phyloP scores from a whole-genome alignment of 1,140 invertebrate genomes.

The Drosophila mayri region DNA sequence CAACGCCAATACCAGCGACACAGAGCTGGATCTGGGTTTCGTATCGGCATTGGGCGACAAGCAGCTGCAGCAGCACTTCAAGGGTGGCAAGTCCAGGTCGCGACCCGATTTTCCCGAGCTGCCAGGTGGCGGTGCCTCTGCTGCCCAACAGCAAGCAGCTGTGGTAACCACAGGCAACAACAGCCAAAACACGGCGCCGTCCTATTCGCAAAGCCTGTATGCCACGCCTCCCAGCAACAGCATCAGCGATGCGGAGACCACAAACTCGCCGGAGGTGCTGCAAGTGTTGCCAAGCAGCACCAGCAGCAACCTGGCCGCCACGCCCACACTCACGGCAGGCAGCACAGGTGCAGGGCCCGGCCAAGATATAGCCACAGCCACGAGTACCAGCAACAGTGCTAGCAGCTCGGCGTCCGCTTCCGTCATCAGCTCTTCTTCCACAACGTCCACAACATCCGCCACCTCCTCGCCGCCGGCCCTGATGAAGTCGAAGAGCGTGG shows the following conservation, averaged over 20 bases:
- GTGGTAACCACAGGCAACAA: background rate
- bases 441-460: constrained; percentile 6
- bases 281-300: constrained; percentile 16
- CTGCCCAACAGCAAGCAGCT: background rate
- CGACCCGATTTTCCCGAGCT: constrained; percentile 78
- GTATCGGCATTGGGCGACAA: constrained; percentile 2
- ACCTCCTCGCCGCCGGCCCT: constrained; percentile 51
- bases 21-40: constrained; percentile 18
- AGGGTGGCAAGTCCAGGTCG: constrained; percentile 50
- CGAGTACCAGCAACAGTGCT: constrained; percentile 4
- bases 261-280: constrained; percentile 33
- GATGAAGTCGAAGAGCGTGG: constrained; percentile 84
- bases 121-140: constrained; percentile 23
- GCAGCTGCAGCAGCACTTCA: constrained; percentile 9
- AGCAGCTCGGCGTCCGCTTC: constrained; percentile 3
- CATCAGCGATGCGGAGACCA: constrained; percentile 44
- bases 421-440: constrained; percentile 1
- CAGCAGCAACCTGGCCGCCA: constrained; percentile 7
- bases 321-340: constrained; percentile 1
- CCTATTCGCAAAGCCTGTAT: constrained; percentile 68
- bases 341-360: background rate
- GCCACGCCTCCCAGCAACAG: constrained; percentile 43
- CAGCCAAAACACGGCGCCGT: constrained; percentile 23
- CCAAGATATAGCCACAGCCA: background rate
- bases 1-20: constrained; percentile 35